Evolutionary conservation across 2,113 vertebrate species (phyloP).

Genomic region (Rousettus leschenaultii): DNA sequence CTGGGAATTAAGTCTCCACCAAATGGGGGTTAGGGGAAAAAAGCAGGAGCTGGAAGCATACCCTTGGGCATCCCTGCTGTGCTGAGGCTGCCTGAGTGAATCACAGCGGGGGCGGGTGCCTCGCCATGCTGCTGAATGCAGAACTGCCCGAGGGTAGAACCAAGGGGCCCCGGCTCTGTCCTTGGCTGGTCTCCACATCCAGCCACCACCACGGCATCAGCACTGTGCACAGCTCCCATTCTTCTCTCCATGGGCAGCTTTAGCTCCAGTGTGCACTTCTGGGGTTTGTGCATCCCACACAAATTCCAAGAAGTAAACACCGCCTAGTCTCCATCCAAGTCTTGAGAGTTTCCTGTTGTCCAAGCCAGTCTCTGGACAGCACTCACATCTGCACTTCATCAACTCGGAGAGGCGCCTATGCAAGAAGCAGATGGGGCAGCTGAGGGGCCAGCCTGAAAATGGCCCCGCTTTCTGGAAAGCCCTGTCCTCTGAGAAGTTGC

Average conservation of each 20-base stretch:
- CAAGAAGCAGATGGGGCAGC: not conserved
- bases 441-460: not conserved
- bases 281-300: not conserved
- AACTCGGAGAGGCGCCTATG: not conserved
- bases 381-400: constrained; percentile 78
- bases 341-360: constrained; percentile 76
- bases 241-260: not conserved
- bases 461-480: not conserved
- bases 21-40: not conserved
- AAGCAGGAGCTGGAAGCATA: not conserved
- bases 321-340: not conserved
- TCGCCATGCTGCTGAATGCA: not conserved
- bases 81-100: not conserved
- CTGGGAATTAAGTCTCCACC: not conserved
- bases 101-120: not conserved
- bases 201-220: not conserved
- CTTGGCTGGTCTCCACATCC: fast-evolving
- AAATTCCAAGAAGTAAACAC: constrained; percentile 47
- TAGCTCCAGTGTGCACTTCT: not conserved
- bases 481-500: not conserved
- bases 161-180: not conserved
- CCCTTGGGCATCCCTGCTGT: not conserved
- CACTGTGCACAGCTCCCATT: not conserved
- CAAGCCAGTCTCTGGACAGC: constrained; percentile 1
- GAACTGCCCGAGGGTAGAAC: not conserved